Conservation (phyloP, 2,888 invertebrate species). For the Amphipoea lucens region DNA sequence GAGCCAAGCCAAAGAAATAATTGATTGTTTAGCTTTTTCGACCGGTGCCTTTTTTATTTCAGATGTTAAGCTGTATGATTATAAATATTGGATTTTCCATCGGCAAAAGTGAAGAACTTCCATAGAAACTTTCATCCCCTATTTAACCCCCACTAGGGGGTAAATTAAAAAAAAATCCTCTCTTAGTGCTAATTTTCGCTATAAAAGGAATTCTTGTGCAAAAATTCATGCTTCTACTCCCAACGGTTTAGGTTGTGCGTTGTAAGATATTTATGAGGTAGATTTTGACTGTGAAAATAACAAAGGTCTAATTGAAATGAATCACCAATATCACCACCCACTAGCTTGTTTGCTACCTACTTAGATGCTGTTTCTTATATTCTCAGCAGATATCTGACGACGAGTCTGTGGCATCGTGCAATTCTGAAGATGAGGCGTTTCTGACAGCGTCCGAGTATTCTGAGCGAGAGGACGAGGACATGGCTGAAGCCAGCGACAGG, state of each 20-base stretch:
- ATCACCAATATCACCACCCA: neutral
- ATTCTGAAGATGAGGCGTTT: constrained; percentile 86
- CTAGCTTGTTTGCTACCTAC: neutral
- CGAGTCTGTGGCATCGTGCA: constrained; percentile 81
- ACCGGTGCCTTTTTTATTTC: neutral
- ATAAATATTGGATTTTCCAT: no score
- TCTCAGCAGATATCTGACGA: constrained; percentile 83
- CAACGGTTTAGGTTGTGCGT: neutral
- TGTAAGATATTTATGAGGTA: neutral
- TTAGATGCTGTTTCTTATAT: neutral
- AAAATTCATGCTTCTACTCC: neutral
- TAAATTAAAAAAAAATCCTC: neutral
- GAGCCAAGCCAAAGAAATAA: no score
- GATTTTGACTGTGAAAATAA: neutral
- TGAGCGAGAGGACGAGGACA: constrained; percentile 82
- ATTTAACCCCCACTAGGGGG: no score
- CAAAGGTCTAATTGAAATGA: neutral
- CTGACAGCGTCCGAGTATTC: constrained; percentile 91
- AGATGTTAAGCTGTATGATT: neutral
- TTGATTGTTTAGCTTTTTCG: no score
- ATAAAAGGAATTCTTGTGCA: neutral
- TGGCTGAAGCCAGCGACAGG: constrained; percentile 86
- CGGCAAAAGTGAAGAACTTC: no score
- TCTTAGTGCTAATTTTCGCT: neutral
- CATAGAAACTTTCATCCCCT: no score